Conservation (phyloP, 2,113 vertebrate species). For the Leptosomus discolor region DNA sequence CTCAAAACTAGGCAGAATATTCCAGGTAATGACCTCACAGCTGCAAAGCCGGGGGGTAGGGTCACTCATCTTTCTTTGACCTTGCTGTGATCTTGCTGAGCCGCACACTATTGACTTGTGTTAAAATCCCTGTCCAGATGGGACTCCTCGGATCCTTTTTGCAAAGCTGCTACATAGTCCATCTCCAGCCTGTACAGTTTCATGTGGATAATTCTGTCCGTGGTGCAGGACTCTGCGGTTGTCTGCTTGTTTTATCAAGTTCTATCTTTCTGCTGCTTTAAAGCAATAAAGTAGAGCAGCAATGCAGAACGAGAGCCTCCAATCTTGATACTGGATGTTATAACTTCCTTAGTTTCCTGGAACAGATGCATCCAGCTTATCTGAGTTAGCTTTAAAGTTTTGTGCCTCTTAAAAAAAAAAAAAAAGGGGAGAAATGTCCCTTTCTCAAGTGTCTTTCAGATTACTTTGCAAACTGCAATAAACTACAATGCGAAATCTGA, state of each 20-base stretch:
- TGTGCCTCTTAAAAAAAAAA: background rate
- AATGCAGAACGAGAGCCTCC: background rate
- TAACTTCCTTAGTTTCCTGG: background rate
- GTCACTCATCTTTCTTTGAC: background rate
- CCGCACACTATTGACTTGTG: rapidly evolving
- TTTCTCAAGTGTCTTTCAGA: constrained; percentile 33
- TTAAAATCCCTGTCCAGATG: background rate
- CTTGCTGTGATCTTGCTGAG: background rate
- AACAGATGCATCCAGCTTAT: background rate
- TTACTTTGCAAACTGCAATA: constrained; percentile 42
- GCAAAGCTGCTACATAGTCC: background rate
- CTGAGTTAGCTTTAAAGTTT: background rate
- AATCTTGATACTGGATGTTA: background rate
- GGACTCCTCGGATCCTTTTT: background rate
- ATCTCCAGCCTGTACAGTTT: background rate
- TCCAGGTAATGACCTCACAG: background rate
- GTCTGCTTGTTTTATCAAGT: background rate
- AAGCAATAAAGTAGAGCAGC: background rate
- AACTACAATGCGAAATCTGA: constrained; percentile 9
- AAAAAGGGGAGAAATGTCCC: background rate
- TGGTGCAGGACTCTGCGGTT: background rate
- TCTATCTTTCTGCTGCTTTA: background rate
- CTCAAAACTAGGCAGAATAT: background rate
- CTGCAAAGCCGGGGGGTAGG: rapidly evolving
- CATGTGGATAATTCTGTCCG: background rate